Evolutionary conservation across 2,113 vertebrate species (phyloP), one percentile per base, ranked within the genome.

Genomic region (Bubo scandiacus): DNA sequence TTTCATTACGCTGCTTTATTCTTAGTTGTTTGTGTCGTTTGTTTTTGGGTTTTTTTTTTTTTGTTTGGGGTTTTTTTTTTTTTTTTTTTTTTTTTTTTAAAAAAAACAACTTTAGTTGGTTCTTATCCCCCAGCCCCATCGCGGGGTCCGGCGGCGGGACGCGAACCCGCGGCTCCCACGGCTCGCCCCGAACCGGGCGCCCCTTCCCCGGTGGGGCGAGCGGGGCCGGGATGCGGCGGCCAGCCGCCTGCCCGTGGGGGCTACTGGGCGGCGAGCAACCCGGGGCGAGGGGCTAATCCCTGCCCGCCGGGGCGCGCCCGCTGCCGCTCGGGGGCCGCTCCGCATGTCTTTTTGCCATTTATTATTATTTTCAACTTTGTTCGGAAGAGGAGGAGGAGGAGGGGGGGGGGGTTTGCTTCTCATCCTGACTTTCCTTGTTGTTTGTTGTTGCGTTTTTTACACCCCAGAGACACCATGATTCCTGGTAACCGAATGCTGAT

Each of bases 401-500:
- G 55, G 19, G 66, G 29, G 30, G 30, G 42, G 74, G 6, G 26
- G 70, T 15, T 96, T 79, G 88, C 86, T 94, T 95, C 92, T 88
- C 82, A 85, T 96, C 95, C 80, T 92, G 95, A 96, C 96, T 96
- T 94, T 95, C 75, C 80, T 95, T 95, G 90, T 97, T 97, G 97
- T 96, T 97, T 97, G 91, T 94, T 96, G 87, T 97, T 97, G 85
- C 96, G 29, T 96, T 96, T 98, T 88, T 97, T 88, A 66, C 97
- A 96, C 98, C 96, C 94, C 98, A 99, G 99, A 99, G 99, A 99
- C 99, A 99, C 99, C 99, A 99, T 99, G 99, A 99, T 99, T 99
- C 99, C 99, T 99, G 99, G 99, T 99, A 99, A 99, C 99, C 99
- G 99, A 99, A 99, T 99, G 99, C 99, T 99, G 99, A 99, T 99